phyloP scores from a whole-genome alignment of 1,140 invertebrate genomes.

The Mizuhopecten yessoensis region DNA sequence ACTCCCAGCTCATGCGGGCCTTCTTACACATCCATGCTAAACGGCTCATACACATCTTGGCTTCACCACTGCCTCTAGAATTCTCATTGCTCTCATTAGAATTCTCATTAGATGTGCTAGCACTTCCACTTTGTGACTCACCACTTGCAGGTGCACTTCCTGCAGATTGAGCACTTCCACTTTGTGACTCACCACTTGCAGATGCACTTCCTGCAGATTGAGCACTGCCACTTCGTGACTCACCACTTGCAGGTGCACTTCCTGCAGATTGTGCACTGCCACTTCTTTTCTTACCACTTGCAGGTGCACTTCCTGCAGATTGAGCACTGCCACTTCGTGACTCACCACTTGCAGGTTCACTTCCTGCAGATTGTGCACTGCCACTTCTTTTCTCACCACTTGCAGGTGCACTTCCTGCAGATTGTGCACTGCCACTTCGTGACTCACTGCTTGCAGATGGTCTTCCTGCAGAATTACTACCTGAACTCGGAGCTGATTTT shows the following conservation, averaged over 20 bases:
- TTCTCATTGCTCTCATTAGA: too few species aligned
- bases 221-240: not conserved
- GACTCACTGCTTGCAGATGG: not conserved
- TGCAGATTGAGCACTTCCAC: too few species aligned
- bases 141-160: too few species aligned
- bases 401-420: not conserved
- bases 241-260: too few species aligned
- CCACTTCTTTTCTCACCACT: not conserved
- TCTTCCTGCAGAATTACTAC: not conserved
- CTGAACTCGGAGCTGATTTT: not conserved
- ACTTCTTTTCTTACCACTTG: not conserved
- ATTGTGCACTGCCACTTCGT: not conserved
- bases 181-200: too few species aligned
- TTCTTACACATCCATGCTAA: conserved; percentile 40
- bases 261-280: not conserved
- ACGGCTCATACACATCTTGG: not conserved
- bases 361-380: not conserved
- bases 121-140: too few species aligned
- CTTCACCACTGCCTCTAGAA: not conserved
- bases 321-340: not conserved
- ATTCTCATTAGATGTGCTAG: too few species aligned
- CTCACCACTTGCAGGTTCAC: not conserved
- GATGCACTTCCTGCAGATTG: too few species aligned
- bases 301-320: not conserved
- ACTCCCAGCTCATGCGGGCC: not conserved